Evolutionary conservation across 1,140 invertebrate genomes (phyloP).

Genomic region (Pseudomyrmex concolor): DNA sequence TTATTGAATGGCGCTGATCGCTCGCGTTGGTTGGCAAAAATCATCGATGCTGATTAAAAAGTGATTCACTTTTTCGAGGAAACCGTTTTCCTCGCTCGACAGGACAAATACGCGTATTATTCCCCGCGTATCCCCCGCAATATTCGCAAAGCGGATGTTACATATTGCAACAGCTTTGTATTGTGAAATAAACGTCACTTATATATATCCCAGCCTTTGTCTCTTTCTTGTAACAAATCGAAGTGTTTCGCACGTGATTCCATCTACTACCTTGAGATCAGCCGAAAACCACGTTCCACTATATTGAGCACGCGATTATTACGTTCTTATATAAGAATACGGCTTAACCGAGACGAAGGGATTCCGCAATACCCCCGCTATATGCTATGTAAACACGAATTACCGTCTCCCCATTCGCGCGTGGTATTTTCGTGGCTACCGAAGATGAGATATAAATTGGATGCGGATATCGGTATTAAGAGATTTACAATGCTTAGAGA

Average conservation of each 20-base stretch:
- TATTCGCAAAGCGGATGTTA: not conserved
- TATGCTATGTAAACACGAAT: constrained; percentile 61
- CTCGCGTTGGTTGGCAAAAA: not conserved
- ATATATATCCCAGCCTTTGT: constrained; percentile 41
- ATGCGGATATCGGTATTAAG: constrained; percentile 56
- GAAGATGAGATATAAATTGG: constrained; percentile 61
- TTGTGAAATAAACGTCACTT: constrained; percentile 13
- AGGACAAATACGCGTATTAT: too few relatives aligned
- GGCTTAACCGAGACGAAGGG: constrained; percentile 65
- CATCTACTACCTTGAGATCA: constrained; percentile 69
- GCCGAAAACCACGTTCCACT: constrained; percentile 67
- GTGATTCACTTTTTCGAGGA: constrained; percentile 9
- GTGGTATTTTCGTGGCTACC: constrained; percentile 39
- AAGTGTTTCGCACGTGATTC: constrained; percentile 69
- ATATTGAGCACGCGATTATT: constrained; percentile 70
- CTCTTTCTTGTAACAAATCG: constrained; percentile 55
- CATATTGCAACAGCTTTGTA: not conserved
- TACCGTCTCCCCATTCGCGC: constrained; percentile 44
- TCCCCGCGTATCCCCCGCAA: too few relatives aligned
- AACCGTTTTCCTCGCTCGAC: too few relatives aligned
- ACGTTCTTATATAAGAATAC: constrained; percentile 57
- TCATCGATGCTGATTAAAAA: constrained; percentile 37
- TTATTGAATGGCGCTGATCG: constrained; percentile 41
- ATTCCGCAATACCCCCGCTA: constrained; percentile 58
- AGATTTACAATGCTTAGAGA: constrained; percentile 49